phyloP scores from a whole-genome alignment of 64 coral and sea anemone genomes.

The Pocillopora verrucosa region DNA sequence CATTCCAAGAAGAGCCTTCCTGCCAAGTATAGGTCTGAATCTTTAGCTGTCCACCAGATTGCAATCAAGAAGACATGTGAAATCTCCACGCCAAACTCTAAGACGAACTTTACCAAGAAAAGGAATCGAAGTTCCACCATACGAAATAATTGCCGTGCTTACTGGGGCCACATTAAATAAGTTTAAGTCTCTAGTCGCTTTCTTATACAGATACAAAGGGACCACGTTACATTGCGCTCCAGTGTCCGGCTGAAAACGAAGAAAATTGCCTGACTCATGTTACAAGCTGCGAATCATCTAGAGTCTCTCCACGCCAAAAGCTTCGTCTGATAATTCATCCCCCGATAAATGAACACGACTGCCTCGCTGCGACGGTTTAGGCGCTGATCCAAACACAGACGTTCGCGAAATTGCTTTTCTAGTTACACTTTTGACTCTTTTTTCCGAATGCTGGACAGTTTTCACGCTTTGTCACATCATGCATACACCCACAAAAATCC shows the following conservation, averaged over 20 bases:
- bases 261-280: neutral
- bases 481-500: neutral
- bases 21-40: conserved; percentile 37
- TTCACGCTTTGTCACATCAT: conserved; percentile 9
- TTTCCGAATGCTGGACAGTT: conserved; percentile 29
- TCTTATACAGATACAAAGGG: conserved; percentile 59
- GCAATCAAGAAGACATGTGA: conserved; percentile 46
- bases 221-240: conserved; percentile 73
- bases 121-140: conserved; percentile 63
- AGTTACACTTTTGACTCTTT: neutral
- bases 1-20: conserved; percentile 40
- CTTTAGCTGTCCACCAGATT: conserved; percentile 38
- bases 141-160: conserved; percentile 38
- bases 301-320: too few species aligned
- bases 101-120: conserved; percentile 2
- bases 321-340: conserved; percentile 1
- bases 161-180: conserved; percentile 46
- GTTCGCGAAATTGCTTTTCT: neutral
- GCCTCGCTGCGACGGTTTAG: neutral
- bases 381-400: conserved; percentile 12
- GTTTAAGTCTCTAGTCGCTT: conserved; percentile 42
- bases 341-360: neutral
- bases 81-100: conserved; percentile 4
- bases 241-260: conserved; percentile 21
- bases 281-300: too few species aligned